Conservation (phyloP, 2,113 vertebrate species). For the Aspiorhynchus laticeps region DNA sequence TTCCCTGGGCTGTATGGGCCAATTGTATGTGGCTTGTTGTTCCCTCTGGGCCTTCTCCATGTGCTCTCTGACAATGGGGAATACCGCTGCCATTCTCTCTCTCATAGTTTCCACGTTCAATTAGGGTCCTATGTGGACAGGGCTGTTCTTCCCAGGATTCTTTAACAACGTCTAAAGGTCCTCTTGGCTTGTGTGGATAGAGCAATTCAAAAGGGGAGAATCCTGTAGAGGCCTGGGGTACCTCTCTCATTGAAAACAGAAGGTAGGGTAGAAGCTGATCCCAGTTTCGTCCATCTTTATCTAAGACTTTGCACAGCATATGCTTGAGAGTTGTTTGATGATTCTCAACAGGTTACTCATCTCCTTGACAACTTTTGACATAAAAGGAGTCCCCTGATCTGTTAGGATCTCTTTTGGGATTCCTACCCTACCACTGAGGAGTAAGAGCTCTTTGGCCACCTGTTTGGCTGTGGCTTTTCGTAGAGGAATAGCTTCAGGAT, state of each 20-base stretch:
- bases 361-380: no score
- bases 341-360: no score
- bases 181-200: background rate
- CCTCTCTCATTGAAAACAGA: background rate
- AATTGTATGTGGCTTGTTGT: background rate
- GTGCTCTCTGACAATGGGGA: background rate
- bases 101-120: background rate
- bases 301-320: no score
- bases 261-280: background rate
- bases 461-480: background rate
- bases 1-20: background rate
- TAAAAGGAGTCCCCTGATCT: no score
- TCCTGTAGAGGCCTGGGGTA: background rate
- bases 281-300: background rate
- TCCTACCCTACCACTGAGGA: background rate
- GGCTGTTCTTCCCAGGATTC: background rate
- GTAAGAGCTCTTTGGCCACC: background rate
- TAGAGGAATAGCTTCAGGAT: background rate
- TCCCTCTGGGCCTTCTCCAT: background rate
- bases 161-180: background rate
- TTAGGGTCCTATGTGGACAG: background rate
- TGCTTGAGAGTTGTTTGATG: no score
- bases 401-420: no score
- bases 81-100: background rate
- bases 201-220: conserved; percentile 19